Percentiles rank a stretch among this genome's conserved stretches.
These are phyloP conservation scores for Microtus obscurus DNA, from an alignment of 2,797 vertebrate genomes.

Conservation along the genomic window DNA sequence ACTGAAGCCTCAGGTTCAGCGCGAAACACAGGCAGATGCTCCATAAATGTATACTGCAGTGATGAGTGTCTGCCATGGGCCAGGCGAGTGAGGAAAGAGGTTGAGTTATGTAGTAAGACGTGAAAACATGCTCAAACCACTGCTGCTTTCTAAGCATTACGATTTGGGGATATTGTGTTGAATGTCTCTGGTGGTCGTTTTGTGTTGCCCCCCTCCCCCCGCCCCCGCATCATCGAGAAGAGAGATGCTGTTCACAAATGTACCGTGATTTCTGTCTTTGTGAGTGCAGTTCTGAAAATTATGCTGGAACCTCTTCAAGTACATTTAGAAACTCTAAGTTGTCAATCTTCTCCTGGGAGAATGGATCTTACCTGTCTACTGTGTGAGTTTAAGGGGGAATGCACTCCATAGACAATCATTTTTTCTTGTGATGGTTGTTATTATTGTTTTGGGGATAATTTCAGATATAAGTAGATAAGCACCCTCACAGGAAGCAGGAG, in stretches of 20 bases:
- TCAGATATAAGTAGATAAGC: constrained; percentile 13
- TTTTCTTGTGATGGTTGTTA: background rate
- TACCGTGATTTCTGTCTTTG: background rate
- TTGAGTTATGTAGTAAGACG: background rate
- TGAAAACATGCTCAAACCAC: background rate
- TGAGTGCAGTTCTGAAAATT: background rate
- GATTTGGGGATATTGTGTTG: background rate
- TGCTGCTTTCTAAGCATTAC: constrained; percentile 27
- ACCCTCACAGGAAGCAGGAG: background rate
- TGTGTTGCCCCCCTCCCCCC: background rate
- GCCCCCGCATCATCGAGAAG: background rate
- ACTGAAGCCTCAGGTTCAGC: background rate
- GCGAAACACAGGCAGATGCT: background rate
- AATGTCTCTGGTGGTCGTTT: background rate
- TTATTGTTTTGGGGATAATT: constrained; percentile 22
- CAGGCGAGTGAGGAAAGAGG: background rate
- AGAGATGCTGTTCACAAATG: background rate
- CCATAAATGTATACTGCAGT: background rate
- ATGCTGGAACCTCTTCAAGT: background rate
- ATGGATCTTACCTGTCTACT: background rate
- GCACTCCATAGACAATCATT: background rate
- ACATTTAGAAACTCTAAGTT: constrained; percentile 21
- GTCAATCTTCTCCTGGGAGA: background rate
- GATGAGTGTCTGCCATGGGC: background rate
- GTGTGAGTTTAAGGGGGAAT: constrained; percentile 38